Percentiles rank a stretch among this genome's conserved stretches.
These are phyloP conservation scores for Ardeotis arabs DNA, from an alignment of 2,113 vertebrate genomes.

Conservation along the genomic window DNA sequence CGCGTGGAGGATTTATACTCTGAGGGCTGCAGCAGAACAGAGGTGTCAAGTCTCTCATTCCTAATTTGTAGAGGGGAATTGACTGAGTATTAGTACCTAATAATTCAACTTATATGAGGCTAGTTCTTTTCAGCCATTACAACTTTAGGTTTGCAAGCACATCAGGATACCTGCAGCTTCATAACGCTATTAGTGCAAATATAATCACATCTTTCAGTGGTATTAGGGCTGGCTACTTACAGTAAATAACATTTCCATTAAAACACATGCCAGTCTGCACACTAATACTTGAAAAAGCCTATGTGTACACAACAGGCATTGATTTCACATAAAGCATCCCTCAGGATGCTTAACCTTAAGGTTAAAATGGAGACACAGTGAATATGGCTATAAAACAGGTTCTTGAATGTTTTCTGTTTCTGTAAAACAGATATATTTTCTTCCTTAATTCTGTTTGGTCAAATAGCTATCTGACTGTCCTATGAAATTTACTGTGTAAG, in stretches of 20 bases:
- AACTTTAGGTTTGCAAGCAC: neutral
- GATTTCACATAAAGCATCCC: neutral
- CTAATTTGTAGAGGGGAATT: neutral
- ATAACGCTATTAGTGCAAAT: neutral
- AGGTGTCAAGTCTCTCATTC: neutral
- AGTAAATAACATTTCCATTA: constrained; percentile 38
- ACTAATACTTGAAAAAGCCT: neutral
- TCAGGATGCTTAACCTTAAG: neutral
- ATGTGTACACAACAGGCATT: neutral
- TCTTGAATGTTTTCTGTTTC: neutral
- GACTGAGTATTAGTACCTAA: neutral
- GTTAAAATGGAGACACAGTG: neutral
- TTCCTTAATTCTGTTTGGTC: neutral
- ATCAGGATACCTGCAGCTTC: neutral
- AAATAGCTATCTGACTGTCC: neutral
- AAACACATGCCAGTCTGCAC: neutral
- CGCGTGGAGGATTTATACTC: neutral
- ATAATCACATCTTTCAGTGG: neutral
- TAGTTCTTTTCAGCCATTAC: neutral
- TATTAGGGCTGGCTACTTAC: neutral
- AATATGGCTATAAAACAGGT: neutral
- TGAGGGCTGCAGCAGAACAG: neutral
- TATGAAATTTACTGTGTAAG: neutral
- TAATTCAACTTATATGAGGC: neutral
- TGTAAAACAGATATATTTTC: neutral